Base-by-base conservation (phyloP, 2,113 vertebrate genomes). In the Cottus gobio region DNA sequence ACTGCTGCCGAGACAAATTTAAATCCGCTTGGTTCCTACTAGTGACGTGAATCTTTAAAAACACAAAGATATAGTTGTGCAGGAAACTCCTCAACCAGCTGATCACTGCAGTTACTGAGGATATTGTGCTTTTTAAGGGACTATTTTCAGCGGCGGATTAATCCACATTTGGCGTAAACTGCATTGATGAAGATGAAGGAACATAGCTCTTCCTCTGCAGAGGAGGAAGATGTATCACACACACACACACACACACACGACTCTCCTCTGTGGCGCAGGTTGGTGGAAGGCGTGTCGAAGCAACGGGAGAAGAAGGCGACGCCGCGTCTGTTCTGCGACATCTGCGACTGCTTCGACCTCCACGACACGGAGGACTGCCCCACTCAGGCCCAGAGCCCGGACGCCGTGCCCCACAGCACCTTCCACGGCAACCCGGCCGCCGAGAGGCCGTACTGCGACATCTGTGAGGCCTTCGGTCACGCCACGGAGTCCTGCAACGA, bases 311-410 rank as follows among this genome's bases (percentile, higher is more conserved):
- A 97, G 94, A 97, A 97, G 67, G 69, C 80, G 0, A 87, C 94
- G 0, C 97, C 96, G 0, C 97, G 97, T 3, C 96, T 98, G 3
- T 99, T 99, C 96, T 99, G 98, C 39, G 97, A 99, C 85, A 99
- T 99, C 87, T 99, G 98, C 52, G 98, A 99, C 94, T 97, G 97
- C 94, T 99, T 99, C 2, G 98, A 99, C 69, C 97, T 96, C 42
- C 98, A 99, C 0, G 97, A 99, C 91, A 99, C 97, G 0, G 98
- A 99, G 90, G 98, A 99, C 91, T 99, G 98, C 65, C 98, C 98
- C 2, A 99, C 97, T 0, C 98, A 99, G 94, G 94, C 96, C 0
- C 97, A 98, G 94, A 93, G 96, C 65, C 94, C 95, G 0, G 97
- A 98, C 84, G 96, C 97, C 0, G 96, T 96, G 0, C 97, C 96